Evolutionary conservation across 1,140 invertebrate genomes (phyloP).

Genomic region (Philopotamus ludificatus): DNA sequence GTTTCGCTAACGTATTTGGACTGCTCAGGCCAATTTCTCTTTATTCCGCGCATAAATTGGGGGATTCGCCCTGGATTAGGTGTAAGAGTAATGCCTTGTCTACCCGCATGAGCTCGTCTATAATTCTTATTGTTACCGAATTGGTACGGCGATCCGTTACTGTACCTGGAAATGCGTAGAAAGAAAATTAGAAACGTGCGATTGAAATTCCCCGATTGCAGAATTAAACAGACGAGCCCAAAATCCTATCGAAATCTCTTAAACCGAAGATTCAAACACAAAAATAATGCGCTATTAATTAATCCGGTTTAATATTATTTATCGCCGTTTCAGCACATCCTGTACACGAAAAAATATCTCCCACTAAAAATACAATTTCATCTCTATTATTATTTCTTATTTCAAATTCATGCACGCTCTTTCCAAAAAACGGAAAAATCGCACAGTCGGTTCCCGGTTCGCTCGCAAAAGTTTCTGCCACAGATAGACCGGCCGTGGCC

Average conservation of each 20-base stretch:
- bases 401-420: slow-evolving; percentile 29
- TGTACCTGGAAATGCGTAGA: slow-evolving; percentile 33
- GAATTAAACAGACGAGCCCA: not conserved
- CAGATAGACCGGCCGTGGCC: not conserved
- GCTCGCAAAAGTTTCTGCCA: slow-evolving; percentile 10
- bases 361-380: not conserved
- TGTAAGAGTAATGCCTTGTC: slow-evolving; percentile 39
- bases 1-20: slow-evolving; percentile 28
- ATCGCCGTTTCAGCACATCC: no score
- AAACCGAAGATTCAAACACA: no score
- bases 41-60: slow-evolving; percentile 40
- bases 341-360: no score
- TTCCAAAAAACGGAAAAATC: slow-evolving; percentile 10
- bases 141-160: slow-evolving; percentile 30
- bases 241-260: no score
- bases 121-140: slow-evolving; percentile 40
- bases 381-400: slow-evolving; percentile 27
- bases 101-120: slow-evolving; percentile 36
- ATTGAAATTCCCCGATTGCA: slow-evolving; percentile 14
- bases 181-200: slow-evolving; percentile 33
- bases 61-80: slow-evolving; percentile 40
- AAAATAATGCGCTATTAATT: no score
- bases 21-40: slow-evolving; percentile 37
- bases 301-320: no score
- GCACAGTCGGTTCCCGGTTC: not conserved